These are phyloP conservation scores for Rhodeus uyekii DNA, from an alignment of 2,797 vertebrate species.

Conservation along the genomic window DNA sequence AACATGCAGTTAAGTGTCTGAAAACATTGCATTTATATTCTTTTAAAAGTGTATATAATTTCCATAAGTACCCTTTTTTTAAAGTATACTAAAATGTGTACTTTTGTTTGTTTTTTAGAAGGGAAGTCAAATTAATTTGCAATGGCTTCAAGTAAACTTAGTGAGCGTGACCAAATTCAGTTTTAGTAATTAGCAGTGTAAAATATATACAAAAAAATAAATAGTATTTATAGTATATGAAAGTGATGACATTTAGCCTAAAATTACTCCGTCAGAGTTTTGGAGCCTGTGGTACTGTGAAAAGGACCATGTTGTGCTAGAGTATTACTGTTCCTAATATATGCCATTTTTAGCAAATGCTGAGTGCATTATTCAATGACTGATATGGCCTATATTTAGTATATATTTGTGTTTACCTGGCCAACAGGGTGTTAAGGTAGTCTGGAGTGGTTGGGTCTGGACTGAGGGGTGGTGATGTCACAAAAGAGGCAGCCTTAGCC, in stretches of 20 bases:
- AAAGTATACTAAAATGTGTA: background rate
- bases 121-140: background rate
- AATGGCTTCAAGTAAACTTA: background rate
- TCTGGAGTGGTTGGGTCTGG: slow-evolving; percentile 97
- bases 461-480: slow-evolving; percentile 94
- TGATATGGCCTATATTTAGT: background rate
- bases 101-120: background rate
- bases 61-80: background rate
- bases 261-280: no score
- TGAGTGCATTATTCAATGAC: background rate
- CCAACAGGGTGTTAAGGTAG: slow-evolving; percentile 93
- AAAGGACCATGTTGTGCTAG: background rate
- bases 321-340: background rate
- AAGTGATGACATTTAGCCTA: no score
- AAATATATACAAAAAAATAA: background rate
- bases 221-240: background rate
- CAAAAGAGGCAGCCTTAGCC: slow-evolving; percentile 96
- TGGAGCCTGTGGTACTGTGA: background rate
- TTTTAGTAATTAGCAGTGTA: background rate
- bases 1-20: background rate
- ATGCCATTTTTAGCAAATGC: background rate
- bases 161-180: background rate
- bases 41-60: no score
- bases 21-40: no score
- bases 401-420: slow-evolving; percentile 78